Percentiles rank a stretch among this genome's conserved stretches.
phyloP scores from a whole-genome alignment of 2,113 vertebrate genomes.

The Tichodroma muraria region DNA sequence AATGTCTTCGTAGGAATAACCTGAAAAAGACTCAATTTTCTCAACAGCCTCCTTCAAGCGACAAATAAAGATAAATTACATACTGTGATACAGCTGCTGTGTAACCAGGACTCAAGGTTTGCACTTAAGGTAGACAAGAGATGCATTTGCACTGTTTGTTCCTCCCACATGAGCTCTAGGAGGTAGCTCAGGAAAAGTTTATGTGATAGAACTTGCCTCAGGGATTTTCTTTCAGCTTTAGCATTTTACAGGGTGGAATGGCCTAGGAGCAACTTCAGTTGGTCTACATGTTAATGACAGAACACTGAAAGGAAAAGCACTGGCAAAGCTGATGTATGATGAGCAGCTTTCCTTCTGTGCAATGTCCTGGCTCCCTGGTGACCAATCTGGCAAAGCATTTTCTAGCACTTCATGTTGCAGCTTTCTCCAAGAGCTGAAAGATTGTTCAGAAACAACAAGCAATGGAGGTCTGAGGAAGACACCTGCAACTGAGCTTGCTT shows the following conservation, averaged over 20 bases:
- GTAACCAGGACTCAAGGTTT: neutral
- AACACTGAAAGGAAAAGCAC: neutral
- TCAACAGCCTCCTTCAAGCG: neutral
- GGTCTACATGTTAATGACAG: neutral
- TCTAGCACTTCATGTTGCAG: neutral
- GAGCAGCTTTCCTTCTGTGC: neutral
- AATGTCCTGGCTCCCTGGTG: neutral
- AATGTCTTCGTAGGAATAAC: neutral
- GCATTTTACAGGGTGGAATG: neutral
- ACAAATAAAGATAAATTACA: neutral
- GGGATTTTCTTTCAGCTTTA: neutral
- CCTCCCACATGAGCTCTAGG: neutral
- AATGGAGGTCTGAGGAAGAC: neutral
- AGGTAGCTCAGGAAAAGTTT: neutral
- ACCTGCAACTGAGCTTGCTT: neutral
- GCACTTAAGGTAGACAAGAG: neutral
- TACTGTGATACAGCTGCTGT: neutral
- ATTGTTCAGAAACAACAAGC: neutral
- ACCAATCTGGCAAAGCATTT: neutral
- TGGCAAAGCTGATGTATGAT: neutral
- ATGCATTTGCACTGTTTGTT: neutral
- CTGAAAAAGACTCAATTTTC: slow-evolving; percentile 14
- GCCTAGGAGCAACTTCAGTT: neutral
- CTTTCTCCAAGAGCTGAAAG: neutral
- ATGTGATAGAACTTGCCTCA: neutral